Base-by-base conservation (phyloP, 30 jellyfish, hydroid and myxozoan genomes). In the Haliclystus octoradiatus region DNA sequence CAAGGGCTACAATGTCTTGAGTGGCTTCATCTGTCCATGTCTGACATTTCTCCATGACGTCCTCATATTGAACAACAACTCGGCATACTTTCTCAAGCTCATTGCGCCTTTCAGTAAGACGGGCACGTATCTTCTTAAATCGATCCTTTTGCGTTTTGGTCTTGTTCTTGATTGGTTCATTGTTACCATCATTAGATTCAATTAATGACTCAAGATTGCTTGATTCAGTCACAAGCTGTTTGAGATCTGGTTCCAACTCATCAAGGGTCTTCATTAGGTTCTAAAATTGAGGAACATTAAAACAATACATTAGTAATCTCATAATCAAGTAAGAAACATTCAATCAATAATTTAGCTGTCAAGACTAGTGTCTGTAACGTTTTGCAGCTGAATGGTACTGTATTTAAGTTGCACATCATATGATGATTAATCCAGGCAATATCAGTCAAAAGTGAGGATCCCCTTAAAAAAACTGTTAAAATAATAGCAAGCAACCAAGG, bases 1-100 rank as follows among this genome's bases (percentile, higher is more conserved):
- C 89, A 0, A 50, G 65, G 52, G 50, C 53, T 19, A 34, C 80
- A 23, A 75, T 15, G 33, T 72, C 83, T 28, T 88, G 49, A 47
- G 76, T 34, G 35, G 89, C 66, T 32, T 53, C 74, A 1, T 68
- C 87, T 34, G 80, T 50, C 97, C 97, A 79, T 0, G 60, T 72
- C 31, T 66, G 78, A 1, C 52, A 72, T 3, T 74, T 85, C 33
- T 62, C 70, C 0, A 60, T 34, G 19, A 77, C 73, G 25, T 50
- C 28, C 28, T 31, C 74, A 62, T 71, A 88, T 33, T 76, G 89
- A 7, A 50, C 63, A 22, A 78, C 68, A 47, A 63, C 84, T 13
- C 88, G 87, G 25, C 83, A 68, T 34, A 64, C 62, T 31, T 72
- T 77, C 33, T 70, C 94, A 33, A 74, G 65, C 65, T 50, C 26